Conservation (phyloP, 2,113 vertebrate species). For the Labeo catla region DNA sequence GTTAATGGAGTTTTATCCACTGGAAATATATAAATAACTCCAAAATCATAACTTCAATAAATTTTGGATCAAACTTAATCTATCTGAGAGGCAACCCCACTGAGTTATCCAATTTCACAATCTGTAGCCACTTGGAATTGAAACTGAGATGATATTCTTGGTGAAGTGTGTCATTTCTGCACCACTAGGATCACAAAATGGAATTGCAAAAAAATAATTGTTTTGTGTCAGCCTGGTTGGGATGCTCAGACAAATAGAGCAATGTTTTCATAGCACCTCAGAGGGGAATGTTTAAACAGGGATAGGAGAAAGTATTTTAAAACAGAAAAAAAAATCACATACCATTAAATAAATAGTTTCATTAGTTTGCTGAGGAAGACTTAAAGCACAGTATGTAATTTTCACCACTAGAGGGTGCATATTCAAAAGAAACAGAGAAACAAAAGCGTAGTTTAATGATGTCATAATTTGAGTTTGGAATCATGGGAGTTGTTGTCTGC, state of each 20-base stretch:
- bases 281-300: background rate
- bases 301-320: background rate
- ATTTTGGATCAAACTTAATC: conserved; percentile 6
- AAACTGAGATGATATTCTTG: conserved; percentile 10
- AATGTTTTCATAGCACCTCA: background rate
- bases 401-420: no score
- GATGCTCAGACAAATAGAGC: background rate
- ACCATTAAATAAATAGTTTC: background rate
- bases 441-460: no score
- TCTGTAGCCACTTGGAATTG: background rate
- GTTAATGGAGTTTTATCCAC: background rate
- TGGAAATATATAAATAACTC: background rate
- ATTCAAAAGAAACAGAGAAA: no score
- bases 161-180: conserved; percentile 2
- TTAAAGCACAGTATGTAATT: no score
- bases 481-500: no score
- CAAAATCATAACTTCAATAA: background rate
- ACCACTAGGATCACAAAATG: background rate
- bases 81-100: background rate
- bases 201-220: background rate
- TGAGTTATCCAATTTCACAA: conserved; percentile 9
- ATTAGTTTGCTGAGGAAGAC: background rate
- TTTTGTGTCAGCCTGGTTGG: background rate
- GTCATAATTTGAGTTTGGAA: no score
- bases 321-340: background rate